Base-by-base conservation (phyloP, 2,888 invertebrate species). In the Aquatica leii region DNA sequence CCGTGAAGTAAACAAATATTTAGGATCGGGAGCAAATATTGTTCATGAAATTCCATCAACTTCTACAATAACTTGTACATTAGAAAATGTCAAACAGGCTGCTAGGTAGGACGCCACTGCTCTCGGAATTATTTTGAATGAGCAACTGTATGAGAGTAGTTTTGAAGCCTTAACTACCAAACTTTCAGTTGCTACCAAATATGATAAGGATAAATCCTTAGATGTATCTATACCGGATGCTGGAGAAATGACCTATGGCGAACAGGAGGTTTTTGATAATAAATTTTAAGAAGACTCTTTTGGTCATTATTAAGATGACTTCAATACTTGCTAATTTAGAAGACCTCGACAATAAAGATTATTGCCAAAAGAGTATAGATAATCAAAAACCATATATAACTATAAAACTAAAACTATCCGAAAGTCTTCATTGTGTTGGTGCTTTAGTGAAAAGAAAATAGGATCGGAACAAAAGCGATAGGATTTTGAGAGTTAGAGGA, bases 261-360 rank as follows among this genome's bases (percentile, higher is more conserved):
- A 37, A 37, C 37, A 37, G 37, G 37, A 37, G 37, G 37, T 37
- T n/a, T n/a, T n/a, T n/a, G n/a, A n/a, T n/a, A n/a, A n/a, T n/a
- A n/a, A n/a, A n/a, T n/a, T n/a, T n/a, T 37, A 37, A 11, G 37
- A 37, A 37, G 37, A 37, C 37, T 37, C 37, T 37, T 12, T 37
- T 37, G n/a, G 37, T 37, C 37, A 37, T 37, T 37, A 37, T 37
- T 12, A 37, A 37, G 37, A 37, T 37, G 37, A 37, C 37, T 37
- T 37, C 37, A 37, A 37, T 37, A 37, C 12, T 37, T 37, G 37
- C 37, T 37, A 37, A 37, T 37, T 37, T 37, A 37, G 37, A 37
- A 37, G 37, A 37, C 37, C 37, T 37, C 37, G 12, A 37, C 37
- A 37, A n/a, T 37, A 37, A 37, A 37, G 37, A 37, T 37, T 37